phyloP scores from a whole-genome alignment of 1,140 invertebrate species.

The Pemphigus obesinymphae region DNA sequence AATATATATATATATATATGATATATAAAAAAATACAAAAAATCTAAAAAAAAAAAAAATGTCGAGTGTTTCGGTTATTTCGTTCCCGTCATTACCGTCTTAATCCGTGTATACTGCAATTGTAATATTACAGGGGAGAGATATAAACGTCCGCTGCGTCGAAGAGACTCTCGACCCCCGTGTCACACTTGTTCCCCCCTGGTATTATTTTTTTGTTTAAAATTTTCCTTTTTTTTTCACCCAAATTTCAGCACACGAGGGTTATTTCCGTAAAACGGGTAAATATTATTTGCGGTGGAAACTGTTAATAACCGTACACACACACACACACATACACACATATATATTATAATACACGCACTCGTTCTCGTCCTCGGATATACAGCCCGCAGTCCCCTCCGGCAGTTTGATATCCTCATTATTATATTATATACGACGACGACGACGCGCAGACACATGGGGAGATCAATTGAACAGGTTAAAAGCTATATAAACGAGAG shows the following conservation, averaged over 20 bases:
- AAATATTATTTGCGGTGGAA: conserved; percentile 42
- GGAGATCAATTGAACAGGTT: conserved; percentile 41
- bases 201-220: neutral
- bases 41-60: neutral
- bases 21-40: neutral
- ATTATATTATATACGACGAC: conserved; percentile 22
- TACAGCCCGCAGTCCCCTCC: neutral
- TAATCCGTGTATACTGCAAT: neutral
- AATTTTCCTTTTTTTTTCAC: neutral
- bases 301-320: conserved; percentile 41
- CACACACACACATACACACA: neutral
- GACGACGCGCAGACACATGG: neutral
- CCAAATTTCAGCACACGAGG: neutral
- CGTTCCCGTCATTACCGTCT: conserved; percentile 40
- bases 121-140: neutral
- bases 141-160: neutral
- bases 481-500: conserved; percentile 42
- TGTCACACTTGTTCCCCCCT: conserved; percentile 27
- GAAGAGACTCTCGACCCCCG: conserved; percentile 12
- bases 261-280: conserved; percentile 41
- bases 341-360: neutral
- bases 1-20: no score
- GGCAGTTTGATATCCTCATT: conserved; percentile 41
- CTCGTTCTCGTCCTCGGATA: no score
- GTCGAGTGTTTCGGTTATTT: conserved; percentile 39